Evolutionary conservation across 2,888 invertebrate species (phyloP), one percentile per base, ranked within the genome.

Genomic region (Alloscopus bannaensis): DNA sequence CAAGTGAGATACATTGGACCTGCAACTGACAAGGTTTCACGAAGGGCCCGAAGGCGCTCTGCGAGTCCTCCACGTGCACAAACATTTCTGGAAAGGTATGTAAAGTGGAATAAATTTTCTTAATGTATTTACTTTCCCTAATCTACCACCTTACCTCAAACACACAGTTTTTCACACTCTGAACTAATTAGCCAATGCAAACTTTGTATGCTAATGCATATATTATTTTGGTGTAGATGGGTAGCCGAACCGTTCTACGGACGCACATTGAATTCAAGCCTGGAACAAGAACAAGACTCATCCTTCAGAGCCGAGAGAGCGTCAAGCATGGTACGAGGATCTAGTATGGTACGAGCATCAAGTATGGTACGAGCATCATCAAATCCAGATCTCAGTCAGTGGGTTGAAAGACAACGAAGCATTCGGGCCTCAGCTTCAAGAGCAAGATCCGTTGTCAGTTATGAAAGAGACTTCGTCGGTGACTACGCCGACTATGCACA

Each of bases 181-280:
- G n/a, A 47, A 47, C 3, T 4, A 47, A 47, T 47, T 47, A 47
- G n/a, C n/a, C n/a, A n/a, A n/a, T n/a, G n/a, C n/a, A n/a, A 64
- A 64, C 26, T 64, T 52, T 20, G 31, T 47, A 47, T 11, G 18
- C 47, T 47, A 4, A 47, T 18, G 13, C 47, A 11, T 11, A n/a
- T 47, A 18, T 47, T 47, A 47, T 18, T 47, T 47, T 1, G 29
- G 45, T 45, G 40, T 22, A 72, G 86, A 42, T 86, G 85, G 76
- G 85, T 83, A 3, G 81, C 80, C 0, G 79, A 82, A 40, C 86
- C 86, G 11, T 84, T 86, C 55, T 86, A 86, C 62, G 85, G 86
- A 22, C 69, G 75, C 69, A 66, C 62, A 11, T 71, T 68, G 52
- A 62, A 81, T 18, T 22, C 71, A 18, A 47, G 60, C 28, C 65